These are phyloP conservation scores for Sitobion miscanthi DNA, from an alignment of 1,140 invertebrate species.

Conservation along the genomic window DNA sequence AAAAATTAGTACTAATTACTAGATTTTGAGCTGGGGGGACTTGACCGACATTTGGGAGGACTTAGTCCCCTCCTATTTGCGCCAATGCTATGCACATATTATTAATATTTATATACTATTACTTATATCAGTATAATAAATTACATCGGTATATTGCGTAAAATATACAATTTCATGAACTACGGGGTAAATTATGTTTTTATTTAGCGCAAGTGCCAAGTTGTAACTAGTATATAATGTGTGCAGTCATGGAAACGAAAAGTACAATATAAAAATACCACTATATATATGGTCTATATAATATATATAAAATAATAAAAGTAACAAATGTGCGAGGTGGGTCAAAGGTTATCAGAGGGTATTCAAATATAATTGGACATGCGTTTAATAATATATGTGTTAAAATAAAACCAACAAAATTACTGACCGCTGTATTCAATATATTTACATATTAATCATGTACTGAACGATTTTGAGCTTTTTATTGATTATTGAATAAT, in stretches of 20 bases:
- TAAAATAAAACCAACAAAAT: neutral
- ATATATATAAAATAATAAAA: neutral
- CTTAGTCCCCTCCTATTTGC: no score
- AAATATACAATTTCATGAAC: neutral
- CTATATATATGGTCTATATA: neutral
- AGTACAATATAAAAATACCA: neutral
- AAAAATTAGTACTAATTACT: no score
- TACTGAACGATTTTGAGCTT: no score
- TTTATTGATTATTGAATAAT: no score
- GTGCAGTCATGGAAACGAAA: conserved; percentile 31
- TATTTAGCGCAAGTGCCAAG: neutral
- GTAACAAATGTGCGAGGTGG: neutral
- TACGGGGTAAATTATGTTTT: neutral
- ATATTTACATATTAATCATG: no score
- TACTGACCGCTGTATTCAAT: neutral
- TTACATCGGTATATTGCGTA: neutral
- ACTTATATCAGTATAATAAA: neutral
- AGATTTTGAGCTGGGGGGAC: no score
- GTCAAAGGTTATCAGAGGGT: conserved; percentile 39
- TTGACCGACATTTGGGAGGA: no score
- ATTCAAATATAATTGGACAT: conserved; percentile 28
- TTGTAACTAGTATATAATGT: neutral
- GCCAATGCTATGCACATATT: neutral
- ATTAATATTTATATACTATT: neutral
- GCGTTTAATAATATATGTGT: neutral